These are phyloP conservation scores for Gadus chalcogrammus DNA, from an alignment of 2,113 vertebrate species.

Conservation along the genomic window DNA sequence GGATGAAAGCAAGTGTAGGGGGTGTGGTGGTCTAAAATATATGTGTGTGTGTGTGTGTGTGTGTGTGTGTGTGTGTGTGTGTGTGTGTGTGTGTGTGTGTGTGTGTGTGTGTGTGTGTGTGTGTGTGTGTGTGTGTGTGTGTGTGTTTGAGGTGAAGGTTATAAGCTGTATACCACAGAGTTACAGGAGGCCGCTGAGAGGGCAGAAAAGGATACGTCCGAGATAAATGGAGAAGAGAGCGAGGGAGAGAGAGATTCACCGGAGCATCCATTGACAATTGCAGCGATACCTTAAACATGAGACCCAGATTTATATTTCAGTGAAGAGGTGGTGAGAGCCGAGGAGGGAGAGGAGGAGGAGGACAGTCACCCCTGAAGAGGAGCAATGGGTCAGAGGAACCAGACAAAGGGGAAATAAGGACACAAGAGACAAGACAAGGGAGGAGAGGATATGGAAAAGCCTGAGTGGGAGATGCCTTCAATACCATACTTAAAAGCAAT, in stretches of 20 bases:
- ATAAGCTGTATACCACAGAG: conserved; percentile 13
- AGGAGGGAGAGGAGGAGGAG: conserved; percentile 8
- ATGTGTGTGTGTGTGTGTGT: background rate
- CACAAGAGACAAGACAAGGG: background rate
- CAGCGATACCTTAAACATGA: conserved; percentile 66
- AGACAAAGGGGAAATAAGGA: background rate
- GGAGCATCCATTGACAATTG: conserved; percentile 39
- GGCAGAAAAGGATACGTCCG: conserved; percentile 17
- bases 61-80: background rate
- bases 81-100: background rate
- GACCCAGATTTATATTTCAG: conserved; percentile 50
- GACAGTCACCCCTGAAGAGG: conserved; percentile 3
- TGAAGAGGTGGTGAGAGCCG: conserved; percentile 44
- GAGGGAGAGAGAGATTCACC: conserved; percentile 12
- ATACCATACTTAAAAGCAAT: background rate
- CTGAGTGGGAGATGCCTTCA: background rate
- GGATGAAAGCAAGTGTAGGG: background rate
- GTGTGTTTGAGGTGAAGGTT: background rate
- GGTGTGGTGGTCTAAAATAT: background rate
- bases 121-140: background rate
- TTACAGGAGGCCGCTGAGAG: background rate
- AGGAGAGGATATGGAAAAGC: background rate
- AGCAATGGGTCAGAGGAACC: conserved; percentile 1
- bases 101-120: background rate
- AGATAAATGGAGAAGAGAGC: conserved; percentile 3